Base-by-base conservation (phyloP, 1,140 invertebrate genomes). In the Saxidomus purpurata region DNA sequence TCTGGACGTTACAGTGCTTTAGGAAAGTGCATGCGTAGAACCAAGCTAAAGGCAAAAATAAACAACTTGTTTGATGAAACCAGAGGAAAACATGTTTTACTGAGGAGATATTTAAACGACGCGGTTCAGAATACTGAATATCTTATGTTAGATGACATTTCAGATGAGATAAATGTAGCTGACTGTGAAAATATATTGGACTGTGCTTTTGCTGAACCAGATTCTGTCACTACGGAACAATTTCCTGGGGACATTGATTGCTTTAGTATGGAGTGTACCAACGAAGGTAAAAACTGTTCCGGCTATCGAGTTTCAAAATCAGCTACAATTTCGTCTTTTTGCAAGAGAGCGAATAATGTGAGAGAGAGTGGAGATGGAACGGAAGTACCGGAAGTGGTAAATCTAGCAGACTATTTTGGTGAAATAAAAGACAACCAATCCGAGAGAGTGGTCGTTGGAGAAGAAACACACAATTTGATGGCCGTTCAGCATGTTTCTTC, bases 11-110 rank as follows among this genome's bases (percentile, higher is more conserved):
- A 19, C 6, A 38, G 34, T 38, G 67, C 38, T 38, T n/a, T 71
- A 71, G 67, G 67, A 28, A 71, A 71, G 28, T 15, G 28, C 13
- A 71, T 36, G 67, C 67, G 67, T 22, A 71, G n/a, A 71, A 71
- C 19, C 2, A 71, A 71, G 31, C 34, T 71, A 4, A 71, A 38
- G 4, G 67, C 36, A 38, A 71, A 71, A 19, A 28, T 38, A 34
- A 15, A 71, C 34, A 71, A 71, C 19, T 71, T 71, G 34, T 71
- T 71, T 71, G 67, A 71, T 38, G 67, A 71, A 38, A 71, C 11
- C 28, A 36, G 17, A 38, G 67, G 67, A 38, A 71, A 71, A 38
- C 67, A n/a, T 28, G 31, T 28, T 71, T 31, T 71, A 19, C 34
- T 71, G 17, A 71, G 4, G 4, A 36, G 67, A 71, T 71, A 71